Percentiles rank a stretch among this genome's conserved stretches.
Conservation (phyloP, 2,113 vertebrate species). For the Campylorhamphus procurvoides region DNA sequence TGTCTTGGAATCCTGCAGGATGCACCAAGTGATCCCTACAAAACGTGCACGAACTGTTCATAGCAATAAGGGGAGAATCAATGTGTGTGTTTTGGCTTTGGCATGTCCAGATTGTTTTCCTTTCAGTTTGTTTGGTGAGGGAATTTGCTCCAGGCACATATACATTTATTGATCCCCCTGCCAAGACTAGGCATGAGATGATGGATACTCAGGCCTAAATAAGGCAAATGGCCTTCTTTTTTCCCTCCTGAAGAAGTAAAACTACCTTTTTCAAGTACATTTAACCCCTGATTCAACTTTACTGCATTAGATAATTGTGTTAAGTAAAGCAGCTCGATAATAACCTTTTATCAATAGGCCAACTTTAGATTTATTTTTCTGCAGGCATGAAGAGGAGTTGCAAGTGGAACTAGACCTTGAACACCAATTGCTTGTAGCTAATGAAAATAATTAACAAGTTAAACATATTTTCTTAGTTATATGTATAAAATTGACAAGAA, state of each 20-base stretch:
- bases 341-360: constrained; percentile 45
- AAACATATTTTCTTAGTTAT: not conserved
- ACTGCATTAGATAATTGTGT: constrained; percentile 26
- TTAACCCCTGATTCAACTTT: constrained; percentile 12
- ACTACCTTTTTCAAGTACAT: constrained; percentile 36
- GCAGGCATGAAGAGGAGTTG: not conserved
- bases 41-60: not conserved
- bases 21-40: not conserved
- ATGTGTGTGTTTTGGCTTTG: not conserved
- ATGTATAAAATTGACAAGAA: not conserved
- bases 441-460: not conserved
- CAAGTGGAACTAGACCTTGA: not conserved
- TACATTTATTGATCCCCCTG: not conserved
- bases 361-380: constrained; percentile 45
- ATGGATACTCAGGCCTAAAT: not conserved
- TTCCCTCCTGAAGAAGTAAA: constrained; percentile 21
- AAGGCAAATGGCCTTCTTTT: not conserved
- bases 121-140: not conserved
- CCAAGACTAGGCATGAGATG: not conserved
- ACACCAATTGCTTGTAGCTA: not conserved
- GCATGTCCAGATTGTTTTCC: not conserved
- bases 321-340: constrained; percentile 40
- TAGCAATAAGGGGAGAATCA: not conserved
- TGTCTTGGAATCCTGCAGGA: not conserved
- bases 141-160: not conserved